Base-by-base conservation (phyloP, 53 echinoderm and acorn worm species). In the Holothuria leucospilota region DNA sequence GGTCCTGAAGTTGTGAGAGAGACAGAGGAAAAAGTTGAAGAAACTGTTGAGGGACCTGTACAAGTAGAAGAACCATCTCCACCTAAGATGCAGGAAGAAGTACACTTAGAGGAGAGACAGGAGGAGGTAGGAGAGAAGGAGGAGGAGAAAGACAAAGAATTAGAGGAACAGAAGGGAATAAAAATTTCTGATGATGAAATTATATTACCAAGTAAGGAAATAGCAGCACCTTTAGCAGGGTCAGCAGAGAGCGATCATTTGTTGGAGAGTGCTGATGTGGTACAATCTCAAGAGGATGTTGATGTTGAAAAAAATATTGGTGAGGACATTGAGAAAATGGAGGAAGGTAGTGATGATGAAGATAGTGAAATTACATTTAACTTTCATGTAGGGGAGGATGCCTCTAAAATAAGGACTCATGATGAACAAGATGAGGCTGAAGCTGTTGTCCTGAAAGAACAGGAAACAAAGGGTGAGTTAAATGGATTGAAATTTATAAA, bases 351-450 rank as follows among this genome's bases (percentile, higher is more conserved):
- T 11, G 91, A 80, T 65, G 68, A 86, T 0, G 86, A 88, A 16
- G 93, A 94, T 29, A 85, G 84, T 58, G 94, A 94, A 51, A 88
- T 94, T 29, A 89, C 91, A 0, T 94, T 96, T 46, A 96, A 94
- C 72, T 85, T 93, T 62, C 87, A 59, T 59, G 64, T 79, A n/a
- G 58, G 90, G 14, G 65, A 90, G 5, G 25, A 56, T 20, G 21
- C 53, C 23, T 16, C 72, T 30, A 39, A 59, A 28, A 20, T 10
- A 65, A 20, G 14, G 2, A 21, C 2, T 23, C 8, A 23, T 39
- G 78, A n/a, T 28, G 51, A 21, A 30, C 14, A 25, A 21, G 59
- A 62, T 71, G 51, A 30, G 30, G 39, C 56, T 4, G 68, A 5
- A 38, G 39, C 21, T 20, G 89, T 59, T 29, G n/a, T 59, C 9